Evolutionary conservation across 2,888 invertebrate genomes (phyloP), one percentile per base, ranked within the genome.

Genomic region (Tubulanus polymorphus): DNA sequence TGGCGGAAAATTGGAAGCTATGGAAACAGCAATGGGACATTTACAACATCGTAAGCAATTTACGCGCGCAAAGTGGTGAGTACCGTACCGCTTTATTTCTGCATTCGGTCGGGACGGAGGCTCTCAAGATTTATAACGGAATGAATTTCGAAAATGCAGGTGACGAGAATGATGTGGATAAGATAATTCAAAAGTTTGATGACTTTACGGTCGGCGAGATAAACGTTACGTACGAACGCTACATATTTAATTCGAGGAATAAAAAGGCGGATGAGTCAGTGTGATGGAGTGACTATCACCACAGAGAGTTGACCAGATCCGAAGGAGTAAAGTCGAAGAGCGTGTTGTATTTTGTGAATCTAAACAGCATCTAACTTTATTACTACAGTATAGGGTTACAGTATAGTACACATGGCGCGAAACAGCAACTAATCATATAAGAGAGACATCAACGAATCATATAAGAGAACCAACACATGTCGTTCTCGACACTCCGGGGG

Each of bases 221-320:
- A 23, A 41, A 41, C 6, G 41, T 57, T 29, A 59, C 37, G 15
- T 57, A 50, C 48, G 61, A 62, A 50, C 45, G 59, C 15, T 59
- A 45, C 32, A 50, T 27, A 20, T 61, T 57, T 29, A 57, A 57
- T 29, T 35, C 29, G 23, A 48, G 56, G 37, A 41, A 51, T 23
- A 54, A 59, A 46, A 49, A 54, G 48, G 28, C 35, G 37, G 45
- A 29, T 41, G 54, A 58, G 30, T n/a, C n/a, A n/a, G n/a, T n/a
- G n/a, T n/a, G n/a, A n/a, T n/a, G n/a, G n/a, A n/a, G n/a, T n/a
- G n/a, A n/a, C n/a, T n/a, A n/a, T n/a, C n/a, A n/a, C n/a, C n/a
- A n/a, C n/a, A n/a, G n/a, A n/a, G n/a, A n/a, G n/a, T n/a, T n/a
- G n/a, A n/a, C n/a, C n/a, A n/a, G n/a, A n/a, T n/a, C n/a, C n/a